Base-by-base conservation (phyloP, 2,888 invertebrate genomes). In the Mythimna pallens region DNA sequence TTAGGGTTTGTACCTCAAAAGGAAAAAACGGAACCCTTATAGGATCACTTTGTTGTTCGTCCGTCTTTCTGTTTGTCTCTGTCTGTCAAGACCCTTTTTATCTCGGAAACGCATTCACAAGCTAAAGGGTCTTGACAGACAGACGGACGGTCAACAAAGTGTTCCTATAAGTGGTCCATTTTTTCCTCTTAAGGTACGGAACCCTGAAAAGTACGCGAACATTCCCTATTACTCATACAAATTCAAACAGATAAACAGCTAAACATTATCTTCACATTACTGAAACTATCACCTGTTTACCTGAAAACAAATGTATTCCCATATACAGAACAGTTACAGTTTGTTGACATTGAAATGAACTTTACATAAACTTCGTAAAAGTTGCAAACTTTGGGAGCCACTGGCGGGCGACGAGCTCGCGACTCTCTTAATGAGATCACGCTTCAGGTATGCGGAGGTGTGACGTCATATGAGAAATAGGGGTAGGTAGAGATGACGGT, bases 321-420 rank as follows among this genome's bases (percentile, higher is more conserved):
- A 70, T 63, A 17, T 14, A 64, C 30, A 59, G 54, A 62, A 59
- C 67, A 76, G 65, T 73, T 75, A 62, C 43, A 73, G 81, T 84
- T 82, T 87, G 88, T 89, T 89, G 89, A 88, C 89, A 83, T 89
- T 89, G 89, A 89, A 89, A 87, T 70, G 85, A 86, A 86, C 81
- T 85, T 86, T 68, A 65, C 57, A 73, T 66, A 70, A 72, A 86
- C 70, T 88, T 88, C 14, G 70, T 47, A 34, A 25, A 72, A 86
- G 76, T 86, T 84, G 40, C 54, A 22, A 87, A 87, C 76, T 84
- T 89, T 73, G 71, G 65, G 78, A 80, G 71, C 65, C 57, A 72
- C 36, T 67, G 61, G 73, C 67, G 47, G 52, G 79, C 79, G 63
- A 30, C 67, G 20, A 68, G 54, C 52, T 72, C 22, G 36, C 30